Base-by-base conservation (phyloP, 1,140 invertebrate genomes). In the Drosophila kanapiae region DNA sequence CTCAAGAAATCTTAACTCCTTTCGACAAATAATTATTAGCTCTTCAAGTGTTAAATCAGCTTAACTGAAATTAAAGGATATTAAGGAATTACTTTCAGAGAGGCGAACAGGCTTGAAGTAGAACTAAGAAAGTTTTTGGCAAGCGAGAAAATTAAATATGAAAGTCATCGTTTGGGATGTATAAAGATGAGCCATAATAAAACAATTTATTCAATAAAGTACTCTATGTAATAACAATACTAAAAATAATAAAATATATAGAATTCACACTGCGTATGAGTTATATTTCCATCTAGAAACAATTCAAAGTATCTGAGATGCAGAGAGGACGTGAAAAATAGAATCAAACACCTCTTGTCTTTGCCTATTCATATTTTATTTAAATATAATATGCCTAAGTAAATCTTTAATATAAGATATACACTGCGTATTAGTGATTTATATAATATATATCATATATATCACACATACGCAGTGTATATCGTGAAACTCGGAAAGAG, bases 61-160 rank as follows among this genome's bases (percentile, higher is more conserved):
- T 63, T 42, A 23, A n/a, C 13, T n/a, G 35, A 16, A 40, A 31
- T 63, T 40, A 14, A 40, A n/a, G 11, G 18, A 47, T 48, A 60
- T 13, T 43, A 33, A 16, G 23, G 2, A 14, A 59, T 14, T 38
- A 14, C 8, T 13, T 31, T 62, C 33, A 18, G 23, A 38, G 5
- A 0, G 33, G 13, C 29, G 11, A 10, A 2, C 3, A 2, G 4
- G n/a, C 23, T 57, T 40, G 58, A 42, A 5, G 57, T 14, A 29
- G 11, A 18, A 31, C 23, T 23, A 38, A 8, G 9, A 14, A 40
- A 11, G 13, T 57, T 18, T 14, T 13, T 5, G 11, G 11, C 18
- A 27, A 7, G 45, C 45, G 11, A 9, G 4, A 29, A 29, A n/a
- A 8, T 48, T 27, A 48, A 8, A 48, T 27, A 14, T 27, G 23